Evolutionary conservation across 2,113 vertebrate species (phyloP), one percentile per base, ranked within the genome.

Genomic region (Calidris pugnax): DNA sequence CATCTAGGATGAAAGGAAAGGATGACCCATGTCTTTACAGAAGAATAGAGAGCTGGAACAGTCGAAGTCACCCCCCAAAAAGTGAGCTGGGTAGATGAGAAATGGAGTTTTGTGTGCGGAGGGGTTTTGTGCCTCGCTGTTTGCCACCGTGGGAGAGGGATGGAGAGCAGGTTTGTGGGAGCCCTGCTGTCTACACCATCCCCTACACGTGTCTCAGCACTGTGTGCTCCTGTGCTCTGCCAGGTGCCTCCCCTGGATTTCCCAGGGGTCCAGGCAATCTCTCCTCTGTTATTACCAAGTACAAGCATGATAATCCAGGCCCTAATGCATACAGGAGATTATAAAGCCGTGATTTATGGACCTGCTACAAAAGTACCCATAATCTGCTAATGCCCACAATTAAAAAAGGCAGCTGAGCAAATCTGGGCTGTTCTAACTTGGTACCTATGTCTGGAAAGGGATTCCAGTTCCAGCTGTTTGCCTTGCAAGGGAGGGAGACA

Each of bases 1-100:
- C 96, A 97, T 97, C 95, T 90, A 47, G 85, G 95, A 96, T 96
- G 89, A 96, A 96, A 96, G 94, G 48, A 51, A 94, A 92, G 87
- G 74, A 35, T 72, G 94, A 89, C 93, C 95, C 50, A 17, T 2
- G 85, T 77, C 91, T 69, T 41, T n/a, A 7, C 27, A 85, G 91
- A 71, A 85, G 91, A 71, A 24, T 0, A 33, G 91, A 55, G 6
- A 73, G 64, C 85, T 45, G 93, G 11, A 82, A 32, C 33, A 79
- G 45, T 1, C 2, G 2, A 77, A 76, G 33, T 35, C 57, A 13
- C 64, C 39, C 62, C 41, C 33, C 39, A 16, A 48, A 69, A 37
- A 2, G 12, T 1, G 26, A 56, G 87, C 59, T 53, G 62, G 16
- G 48, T 28, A 18, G 55, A 50, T 12, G 60, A 72, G 89, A 5